Evolutionary conservation across 2,888 invertebrate species (phyloP), one percentile per base, ranked within the genome.

Genomic region (Scotopteryx bipunctaria): DNA sequence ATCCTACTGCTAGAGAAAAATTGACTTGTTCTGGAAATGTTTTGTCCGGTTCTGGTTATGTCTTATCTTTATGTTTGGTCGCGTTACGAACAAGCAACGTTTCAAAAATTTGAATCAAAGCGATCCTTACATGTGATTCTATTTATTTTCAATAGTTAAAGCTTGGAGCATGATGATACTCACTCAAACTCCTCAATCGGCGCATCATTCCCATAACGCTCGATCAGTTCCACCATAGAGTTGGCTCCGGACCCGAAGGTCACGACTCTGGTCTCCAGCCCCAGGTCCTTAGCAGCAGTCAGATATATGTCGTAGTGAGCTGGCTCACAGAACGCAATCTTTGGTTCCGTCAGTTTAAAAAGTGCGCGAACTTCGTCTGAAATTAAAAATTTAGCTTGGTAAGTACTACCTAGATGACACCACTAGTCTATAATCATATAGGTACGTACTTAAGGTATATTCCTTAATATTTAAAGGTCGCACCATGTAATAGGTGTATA

Each of bases 301-400:
- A 55, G 23, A 38, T 76, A 80, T 0, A 66, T 54, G 0, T 70
- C 63, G 11, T 67, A 65, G 0, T 62, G 47, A 1, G 75, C 73
- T n/a, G 64, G 55, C 45, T 81, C 75, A 46, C 86, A 86, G 44
- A 86, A 83, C 0, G 76, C 79, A 51, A 86, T 63, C 59, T 73
- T 80, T 0, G 87, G 87, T 11, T 60, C 53, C 0, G 78, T 68
- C 31, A 80, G 48, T 42, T 78, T 69, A 46, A 87, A 77, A 0
- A 80, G 29, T 0, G 61, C 48, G 55, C 69, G 74, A 1, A 87
- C 71, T 69, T 87, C 85, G 33, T 65, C 87, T 87, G 74, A 15
- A 73, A 79, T 35, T 25, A 6, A 51, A 33, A 13, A 5, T 14
- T 37, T 23, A n/a, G n/a, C n/a, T n/a, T n/a, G n/a, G n/a, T n/a